These are phyloP conservation scores for Misgurnus mizolepis DNA, from an alignment of 2,113 vertebrate species.

Conservation along the genomic window DNA sequence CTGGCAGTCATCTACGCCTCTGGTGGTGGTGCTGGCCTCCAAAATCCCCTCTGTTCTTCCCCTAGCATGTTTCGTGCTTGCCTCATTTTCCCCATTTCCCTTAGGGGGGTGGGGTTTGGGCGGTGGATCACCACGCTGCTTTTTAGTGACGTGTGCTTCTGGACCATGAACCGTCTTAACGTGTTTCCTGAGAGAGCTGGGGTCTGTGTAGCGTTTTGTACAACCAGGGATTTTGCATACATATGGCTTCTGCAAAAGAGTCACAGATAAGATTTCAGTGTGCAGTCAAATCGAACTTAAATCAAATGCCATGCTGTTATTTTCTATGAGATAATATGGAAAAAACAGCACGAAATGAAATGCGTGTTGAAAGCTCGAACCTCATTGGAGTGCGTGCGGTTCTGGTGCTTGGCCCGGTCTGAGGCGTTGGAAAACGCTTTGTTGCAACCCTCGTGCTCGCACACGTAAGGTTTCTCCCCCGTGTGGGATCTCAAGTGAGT, in stretches of 20 bases:
- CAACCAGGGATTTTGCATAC: slow-evolving; percentile 97
- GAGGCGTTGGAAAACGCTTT: slow-evolving; percentile 99
- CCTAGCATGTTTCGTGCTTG: slow-evolving; percentile 72
- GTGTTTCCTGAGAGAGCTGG: slow-evolving; percentile 96
- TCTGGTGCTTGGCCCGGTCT: slow-evolving; percentile 97
- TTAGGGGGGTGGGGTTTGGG: slow-evolving; percentile 78
- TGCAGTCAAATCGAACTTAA: slow-evolving; percentile 5
- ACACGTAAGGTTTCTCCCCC: slow-evolving; percentile 97
- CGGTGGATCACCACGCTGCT: slow-evolving; percentile 85
- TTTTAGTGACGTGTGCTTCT: slow-evolving; percentile 96
- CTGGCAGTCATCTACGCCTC: slow-evolving; percentile 81
- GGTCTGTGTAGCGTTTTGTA: slow-evolving; percentile 96
- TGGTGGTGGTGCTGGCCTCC: slow-evolving; percentile 81
- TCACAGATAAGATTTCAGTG: slow-evolving; percentile 3
- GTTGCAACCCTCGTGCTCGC: slow-evolving; percentile 97
- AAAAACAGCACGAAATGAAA: not conserved
- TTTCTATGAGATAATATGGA: slow-evolving; percentile 1
- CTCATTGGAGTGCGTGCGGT: slow-evolving; percentile 98
- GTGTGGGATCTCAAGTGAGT: slow-evolving; percentile 98
- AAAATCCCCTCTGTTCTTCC: slow-evolving; percentile 72
- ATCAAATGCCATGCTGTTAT: not conserved
- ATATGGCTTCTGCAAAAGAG: slow-evolving; percentile 88
- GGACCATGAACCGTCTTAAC: slow-evolving; percentile 97
- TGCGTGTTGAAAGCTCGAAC: slow-evolving; percentile 65
- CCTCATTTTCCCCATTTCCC: slow-evolving; percentile 86